These are phyloP conservation scores for Myotis daubentonii DNA, from an alignment of 2,797 vertebrate genomes.

Conservation along the genomic window DNA sequence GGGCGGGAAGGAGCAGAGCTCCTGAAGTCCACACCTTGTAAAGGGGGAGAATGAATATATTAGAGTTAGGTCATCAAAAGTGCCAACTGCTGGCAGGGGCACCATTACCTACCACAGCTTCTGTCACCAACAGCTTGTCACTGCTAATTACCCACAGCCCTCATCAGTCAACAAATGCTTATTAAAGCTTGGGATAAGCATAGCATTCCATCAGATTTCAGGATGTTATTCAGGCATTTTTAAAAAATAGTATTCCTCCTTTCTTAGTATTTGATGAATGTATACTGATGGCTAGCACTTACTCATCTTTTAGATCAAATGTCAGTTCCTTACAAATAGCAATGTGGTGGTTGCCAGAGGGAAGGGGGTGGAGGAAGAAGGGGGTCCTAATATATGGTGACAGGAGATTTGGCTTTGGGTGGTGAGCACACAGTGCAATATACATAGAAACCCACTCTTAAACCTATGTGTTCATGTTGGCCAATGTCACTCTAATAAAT, in stretches of 20 bases:
- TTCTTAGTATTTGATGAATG: neutral
- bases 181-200: neutral
- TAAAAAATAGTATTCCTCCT: neutral
- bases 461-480: too few relatives aligned
- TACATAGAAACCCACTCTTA: too few relatives aligned
- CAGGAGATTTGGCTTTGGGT: too few relatives aligned
- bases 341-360: too few relatives aligned
- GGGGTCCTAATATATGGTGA: too few relatives aligned
- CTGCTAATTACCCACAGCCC: neutral
- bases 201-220: neutral
- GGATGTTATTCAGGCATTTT: neutral
- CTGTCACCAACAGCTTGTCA: neutral
- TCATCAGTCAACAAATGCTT: neutral
- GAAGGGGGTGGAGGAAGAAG: too few relatives aligned
- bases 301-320: neutral
- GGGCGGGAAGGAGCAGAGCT: neutral
- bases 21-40: neutral
- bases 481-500: too few relatives aligned
- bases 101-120: neutral
- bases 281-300: neutral
- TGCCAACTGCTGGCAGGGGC: neutral
- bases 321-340: neutral
- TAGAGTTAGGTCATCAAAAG: neutral
- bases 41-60: too few relatives aligned
- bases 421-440: too few relatives aligned